A percentile compares a stretch with the other conserved stretches of the same genome.
Evolutionary conservation across 1,140 invertebrate genomes (phyloP).

Genomic region (Trichoplusia ni): DNA sequence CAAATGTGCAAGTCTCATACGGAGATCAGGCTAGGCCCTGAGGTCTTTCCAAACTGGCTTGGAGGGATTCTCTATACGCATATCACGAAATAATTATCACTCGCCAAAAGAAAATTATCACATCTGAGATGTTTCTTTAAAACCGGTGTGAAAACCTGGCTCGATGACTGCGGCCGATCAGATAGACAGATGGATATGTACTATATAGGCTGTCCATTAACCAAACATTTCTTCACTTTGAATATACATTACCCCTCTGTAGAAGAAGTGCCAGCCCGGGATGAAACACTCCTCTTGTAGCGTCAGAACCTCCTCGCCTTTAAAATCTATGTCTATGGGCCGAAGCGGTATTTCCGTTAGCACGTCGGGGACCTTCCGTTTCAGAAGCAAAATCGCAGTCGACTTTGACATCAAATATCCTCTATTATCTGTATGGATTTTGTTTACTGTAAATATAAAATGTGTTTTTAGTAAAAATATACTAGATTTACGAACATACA

Average conservation of each 20-base stretch:
- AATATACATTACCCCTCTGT: slow-evolving; percentile 54
- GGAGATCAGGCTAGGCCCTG: no score
- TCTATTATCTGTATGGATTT: background rate
- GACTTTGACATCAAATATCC: slow-evolving; percentile 58
- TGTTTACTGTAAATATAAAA: background rate
- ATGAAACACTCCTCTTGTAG: slow-evolving; percentile 65
- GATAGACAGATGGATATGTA: no score
- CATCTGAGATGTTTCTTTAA: no score
- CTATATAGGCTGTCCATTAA: background rate
- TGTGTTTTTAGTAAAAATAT: background rate
- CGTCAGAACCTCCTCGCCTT: slow-evolving; percentile 41
- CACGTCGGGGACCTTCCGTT: slow-evolving; percentile 56
- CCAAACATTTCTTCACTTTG: no score
- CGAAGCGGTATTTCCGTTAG: slow-evolving; percentile 56
- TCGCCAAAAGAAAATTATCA: no score
- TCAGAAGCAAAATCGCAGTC: slow-evolving; percentile 55
- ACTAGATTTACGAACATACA: no score
- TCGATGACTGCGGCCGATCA: no score
- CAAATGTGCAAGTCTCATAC: no score
- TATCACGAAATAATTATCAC: no score
- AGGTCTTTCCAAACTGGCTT: no score
- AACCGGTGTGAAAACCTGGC: no score
- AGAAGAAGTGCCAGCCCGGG: slow-evolving; percentile 71
- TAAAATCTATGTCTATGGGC: slow-evolving; percentile 51
- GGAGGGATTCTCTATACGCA: no score